Evolutionary conservation across 2,797 vertebrate genomes (phyloP), one percentile per base, ranked within the genome.

Genomic region (Onychomys torridus): DNA sequence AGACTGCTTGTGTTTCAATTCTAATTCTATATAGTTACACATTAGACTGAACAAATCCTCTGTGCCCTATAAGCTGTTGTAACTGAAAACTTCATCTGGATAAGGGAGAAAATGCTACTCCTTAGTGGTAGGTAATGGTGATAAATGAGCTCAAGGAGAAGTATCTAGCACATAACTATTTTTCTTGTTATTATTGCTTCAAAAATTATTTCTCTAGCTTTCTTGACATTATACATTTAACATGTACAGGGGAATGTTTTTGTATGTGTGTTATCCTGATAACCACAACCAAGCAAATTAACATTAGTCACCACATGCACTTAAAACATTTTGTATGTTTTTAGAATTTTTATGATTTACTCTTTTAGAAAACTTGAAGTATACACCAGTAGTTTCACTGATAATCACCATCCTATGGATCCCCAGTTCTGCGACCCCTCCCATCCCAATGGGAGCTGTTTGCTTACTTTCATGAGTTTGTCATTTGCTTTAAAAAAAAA

Each of bases 1-100:
- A 84, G 49, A 77, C 65, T 61, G 17, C 78, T 89, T 95, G 34
- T 55, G 59, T 84, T 89, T 92, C 14, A 59, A 32, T 95, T 82
- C 32, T 59, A 76, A 13, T 32, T 63, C 83, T 94, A 55, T 90
- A 65, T 37, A 37, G 34, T 57, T 49, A 57, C 34, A 81, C n/a
- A 82, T 82, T 59, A 82, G 11, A 23, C 78, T 81, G n/a, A 82
- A 40, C 55, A 82, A 59, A 82, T 82, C 40, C 21, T n/a, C n/a
- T 81, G 27, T 73, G 55, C 25, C 49, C 46, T 83, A 52, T 27
- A 78, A 52, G 21, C 34, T 84, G 40, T 89, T 95, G 40, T 61
- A 92, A 71, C 46, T n/a, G 2, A 63, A 57, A 83, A 71, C 34
- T 71, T 78, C 59, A 87, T 73, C 7, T 77, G 75, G 86, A 82